Base-by-base conservation (phyloP, 2,113 vertebrate genomes). In the Cololabis saira region DNA sequence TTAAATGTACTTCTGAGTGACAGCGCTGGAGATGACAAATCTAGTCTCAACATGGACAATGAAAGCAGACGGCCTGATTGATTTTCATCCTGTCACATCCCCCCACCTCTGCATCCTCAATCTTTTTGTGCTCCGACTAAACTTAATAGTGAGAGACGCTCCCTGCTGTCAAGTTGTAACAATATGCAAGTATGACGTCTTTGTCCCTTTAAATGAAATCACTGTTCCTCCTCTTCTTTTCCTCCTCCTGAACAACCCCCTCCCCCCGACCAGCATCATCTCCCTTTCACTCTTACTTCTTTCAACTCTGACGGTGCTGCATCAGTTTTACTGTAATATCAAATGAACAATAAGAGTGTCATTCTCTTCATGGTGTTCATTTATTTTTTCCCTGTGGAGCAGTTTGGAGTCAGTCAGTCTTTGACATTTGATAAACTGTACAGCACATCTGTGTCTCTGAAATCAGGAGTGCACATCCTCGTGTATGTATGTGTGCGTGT, bases 291-390 rank as follows among this genome's bases (percentile, higher is more conserved):
- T 58, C 48, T 44, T n/a, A 17, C 54, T 57, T 81, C 45, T 82
- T 76, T 84, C 72, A 84, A 80, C 74, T 89, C 83, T 85, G 72
- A 90, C 84, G 91, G 91, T 92, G 91, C 91, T 91, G 85, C 87
- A 90, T 88, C 89, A 88, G 66, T 77, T 80, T 57, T 85, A 88
- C 88, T 89, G 90, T 90, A 91, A 87, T 58, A 61, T 80, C 70
- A 61, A 73, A 82, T 57, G 45, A 84, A 76, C 78, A 74, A 79
- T 16, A 60, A 48, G 52, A 45, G 73, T 27, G 21, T 73, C 65
- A 41, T 71, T 75, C 55, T 55, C 48, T 75, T 74, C 65, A 37
- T 74, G 75, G 54, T 51, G 51, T 72, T 66, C 12, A 43, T 49
- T 55, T 67, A 50, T 70, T 33, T 76, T 37, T 54, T 66, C 44